Percentiles rank a stretch among this genome's conserved stretches.
These are phyloP conservation scores for Pungitius pungitius DNA, from an alignment of 2,113 vertebrate species.

Conservation along the genomic window DNA sequence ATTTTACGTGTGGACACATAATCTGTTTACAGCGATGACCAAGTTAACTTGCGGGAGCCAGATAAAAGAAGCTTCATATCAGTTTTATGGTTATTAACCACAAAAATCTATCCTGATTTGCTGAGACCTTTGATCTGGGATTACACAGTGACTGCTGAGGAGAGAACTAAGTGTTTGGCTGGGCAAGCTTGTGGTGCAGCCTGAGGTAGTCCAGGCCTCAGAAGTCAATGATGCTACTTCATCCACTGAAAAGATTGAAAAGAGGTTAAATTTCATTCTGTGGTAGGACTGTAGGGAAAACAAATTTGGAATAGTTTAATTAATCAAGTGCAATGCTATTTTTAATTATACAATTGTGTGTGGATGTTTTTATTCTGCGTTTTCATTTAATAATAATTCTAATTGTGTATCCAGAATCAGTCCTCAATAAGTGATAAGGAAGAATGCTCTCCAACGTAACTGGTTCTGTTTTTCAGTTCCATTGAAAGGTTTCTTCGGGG, in stretches of 20 bases:
- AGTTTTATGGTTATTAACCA: conserved; percentile 39
- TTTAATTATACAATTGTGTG: neutral
- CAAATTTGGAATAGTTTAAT: neutral
- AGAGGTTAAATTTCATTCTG: conserved; percentile 17
- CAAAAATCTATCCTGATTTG: conserved; percentile 53
- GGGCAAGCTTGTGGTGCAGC: conserved; percentile 41
- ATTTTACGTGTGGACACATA: neutral
- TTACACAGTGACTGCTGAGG: conserved; percentile 57
- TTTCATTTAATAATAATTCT: neutral
- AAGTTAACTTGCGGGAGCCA: conserved; percentile 4
- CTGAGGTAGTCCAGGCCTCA: conserved; percentile 41
- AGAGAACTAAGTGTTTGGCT: conserved; percentile 47
- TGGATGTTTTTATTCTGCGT: neutral
- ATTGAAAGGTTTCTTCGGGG: conserved; percentile 4
- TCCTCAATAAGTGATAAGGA: neutral
- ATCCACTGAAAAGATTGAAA: conserved; percentile 23
- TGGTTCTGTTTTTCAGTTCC: neutral
- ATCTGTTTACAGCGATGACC: neutral
- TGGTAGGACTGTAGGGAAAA: conserved; percentile 17
- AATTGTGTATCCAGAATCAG: neutral
- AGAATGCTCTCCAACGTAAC: neutral
- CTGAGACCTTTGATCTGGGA: conserved; percentile 73
- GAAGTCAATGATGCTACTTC: conserved; percentile 35
- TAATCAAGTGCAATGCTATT: neutral
- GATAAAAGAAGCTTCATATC: conserved; percentile 37